phyloP scores from a whole-genome alignment of 2,113 vertebrate species.

The Barbus barbus region DNA sequence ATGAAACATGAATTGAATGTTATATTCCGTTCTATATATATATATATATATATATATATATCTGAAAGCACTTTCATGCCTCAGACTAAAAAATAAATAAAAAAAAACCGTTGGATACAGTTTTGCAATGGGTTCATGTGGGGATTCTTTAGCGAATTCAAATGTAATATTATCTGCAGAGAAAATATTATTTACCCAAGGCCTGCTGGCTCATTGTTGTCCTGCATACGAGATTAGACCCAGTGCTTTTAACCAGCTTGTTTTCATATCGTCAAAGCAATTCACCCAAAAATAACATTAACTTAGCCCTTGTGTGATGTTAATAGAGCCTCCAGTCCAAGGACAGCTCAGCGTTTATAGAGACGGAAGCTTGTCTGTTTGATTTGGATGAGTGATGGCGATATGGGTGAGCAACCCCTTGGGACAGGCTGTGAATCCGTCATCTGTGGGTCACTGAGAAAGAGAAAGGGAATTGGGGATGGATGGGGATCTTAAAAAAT shows the following conservation, averaged over 20 bases:
- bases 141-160: not conserved
- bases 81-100: not conserved
- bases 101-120: not conserved
- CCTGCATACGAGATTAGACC: not conserved
- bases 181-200: slow-evolving; percentile 28
- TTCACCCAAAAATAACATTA: slow-evolving; percentile 25
- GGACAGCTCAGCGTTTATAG: slow-evolving; percentile 10
- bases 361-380: not conserved
- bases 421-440: slow-evolving; percentile 45
- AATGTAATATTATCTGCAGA: not conserved
- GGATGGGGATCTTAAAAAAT: not conserved
- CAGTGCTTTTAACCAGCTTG: slow-evolving; percentile 9
- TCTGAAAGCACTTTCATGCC: not conserved
- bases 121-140: not conserved
- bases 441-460: slow-evolving; percentile 25
- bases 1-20: not conserved
- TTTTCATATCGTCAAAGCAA: slow-evolving; percentile 19
- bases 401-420: slow-evolving; percentile 5
- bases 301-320: slow-evolving; percentile 13
- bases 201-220: slow-evolving; percentile 23
- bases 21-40: not conserved
- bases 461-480: not conserved
- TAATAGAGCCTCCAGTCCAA: slow-evolving; percentile 28
- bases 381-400: slow-evolving; percentile 41
- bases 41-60: too few relatives aligned